Evolutionary conservation across 37 sponge, comb jelly and placozoan species (phyloP).

Genomic region (Petrosia ficiformis): DNA sequence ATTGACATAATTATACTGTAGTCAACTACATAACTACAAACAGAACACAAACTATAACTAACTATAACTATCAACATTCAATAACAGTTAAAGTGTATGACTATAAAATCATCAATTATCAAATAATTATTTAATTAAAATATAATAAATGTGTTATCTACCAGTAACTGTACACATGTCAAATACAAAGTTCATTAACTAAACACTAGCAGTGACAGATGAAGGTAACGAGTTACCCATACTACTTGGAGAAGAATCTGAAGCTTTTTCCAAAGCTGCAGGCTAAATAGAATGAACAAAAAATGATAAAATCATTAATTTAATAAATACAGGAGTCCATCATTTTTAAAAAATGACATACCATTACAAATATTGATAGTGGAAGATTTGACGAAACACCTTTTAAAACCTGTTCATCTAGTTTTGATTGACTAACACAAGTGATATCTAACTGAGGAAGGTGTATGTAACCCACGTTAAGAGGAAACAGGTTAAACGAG

Average conservation of each 20-base stretch:
- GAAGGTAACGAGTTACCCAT: not conserved
- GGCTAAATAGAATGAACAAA: not conserved
- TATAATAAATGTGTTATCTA: no score
- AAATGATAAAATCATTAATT: not conserved
- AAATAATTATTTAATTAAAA: no score
- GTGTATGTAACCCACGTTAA: conserved; percentile 32
- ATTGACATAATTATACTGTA: no score
- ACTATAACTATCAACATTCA: no score
- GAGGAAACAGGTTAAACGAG: conserved; percentile 61
- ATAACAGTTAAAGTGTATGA: no score
- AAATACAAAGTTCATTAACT: no score
- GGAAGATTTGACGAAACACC: not conserved
- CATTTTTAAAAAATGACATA: not conserved
- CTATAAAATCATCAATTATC: no score
- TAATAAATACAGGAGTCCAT: not conserved
- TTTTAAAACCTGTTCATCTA: conserved; percentile 1
- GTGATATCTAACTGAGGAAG: conserved; percentile 54
- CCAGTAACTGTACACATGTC: no score
- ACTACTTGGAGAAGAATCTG: not conserved
- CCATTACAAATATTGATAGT: not conserved
- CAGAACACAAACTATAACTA: no score
- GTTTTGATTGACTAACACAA: conserved; percentile 21
- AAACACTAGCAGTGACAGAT: not conserved
- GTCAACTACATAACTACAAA: no score
- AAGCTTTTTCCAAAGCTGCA: not conserved